phyloP scores from a whole-genome alignment of 2,113 vertebrate genomes.

The Machaerirhynchus nigripectus region DNA sequence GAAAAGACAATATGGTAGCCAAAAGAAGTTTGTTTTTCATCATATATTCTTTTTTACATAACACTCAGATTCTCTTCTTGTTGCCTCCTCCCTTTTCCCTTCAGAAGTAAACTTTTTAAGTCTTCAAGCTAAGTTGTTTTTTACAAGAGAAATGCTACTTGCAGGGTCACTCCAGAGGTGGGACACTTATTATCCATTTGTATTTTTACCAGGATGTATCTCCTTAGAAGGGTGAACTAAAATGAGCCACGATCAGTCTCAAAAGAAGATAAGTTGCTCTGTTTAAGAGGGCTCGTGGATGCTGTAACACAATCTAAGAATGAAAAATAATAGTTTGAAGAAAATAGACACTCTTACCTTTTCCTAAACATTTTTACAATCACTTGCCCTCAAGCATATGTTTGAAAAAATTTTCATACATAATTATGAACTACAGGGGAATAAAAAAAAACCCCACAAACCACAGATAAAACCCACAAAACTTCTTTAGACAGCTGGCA shows the following conservation, averaged over 20 bases:
- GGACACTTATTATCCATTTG: not conserved
- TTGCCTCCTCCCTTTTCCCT: not conserved
- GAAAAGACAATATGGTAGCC: not conserved
- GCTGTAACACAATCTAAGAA: not conserved
- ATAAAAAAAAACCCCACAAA: not conserved
- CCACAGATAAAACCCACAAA: not conserved
- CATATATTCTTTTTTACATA: not conserved
- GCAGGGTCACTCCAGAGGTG: not conserved
- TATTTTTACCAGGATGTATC: not conserved
- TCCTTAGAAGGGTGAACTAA: not conserved
- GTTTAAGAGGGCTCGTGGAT: not conserved
- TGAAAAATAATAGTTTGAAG: not conserved
- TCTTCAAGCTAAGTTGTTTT: not conserved
- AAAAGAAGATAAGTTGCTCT: not conserved
- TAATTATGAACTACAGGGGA: not conserved
- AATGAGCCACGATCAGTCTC: not conserved
- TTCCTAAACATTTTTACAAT: not conserved
- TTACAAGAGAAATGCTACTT: not conserved
- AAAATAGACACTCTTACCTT: not conserved
- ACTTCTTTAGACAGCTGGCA: not conserved
- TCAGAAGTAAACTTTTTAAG: not conserved
- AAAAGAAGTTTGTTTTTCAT: not conserved
- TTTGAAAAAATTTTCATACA: not conserved
- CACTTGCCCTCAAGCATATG: not conserved
- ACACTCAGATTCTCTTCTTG: not conserved